These are phyloP conservation scores for Sparus aurata DNA, from an alignment of 2,797 vertebrate genomes.

Conservation along the genomic window DNA sequence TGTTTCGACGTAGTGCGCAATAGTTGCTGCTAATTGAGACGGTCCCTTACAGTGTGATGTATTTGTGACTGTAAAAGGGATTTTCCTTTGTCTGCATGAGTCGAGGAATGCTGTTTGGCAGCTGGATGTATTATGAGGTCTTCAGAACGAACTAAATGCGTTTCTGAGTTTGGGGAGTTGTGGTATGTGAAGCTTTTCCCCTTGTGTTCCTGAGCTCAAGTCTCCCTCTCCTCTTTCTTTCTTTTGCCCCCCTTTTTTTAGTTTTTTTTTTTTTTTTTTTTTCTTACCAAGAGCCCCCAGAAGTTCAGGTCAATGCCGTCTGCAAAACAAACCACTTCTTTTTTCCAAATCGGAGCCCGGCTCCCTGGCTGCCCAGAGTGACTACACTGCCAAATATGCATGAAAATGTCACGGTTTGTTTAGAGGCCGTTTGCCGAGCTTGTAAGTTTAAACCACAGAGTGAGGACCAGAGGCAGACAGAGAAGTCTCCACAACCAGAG, in stretches of 20 bases:
- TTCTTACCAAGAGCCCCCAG: conserved; percentile 43
- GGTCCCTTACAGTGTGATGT: conserved; percentile 20
- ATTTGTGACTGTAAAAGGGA: conserved; percentile 60
- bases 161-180: conserved; percentile 77
- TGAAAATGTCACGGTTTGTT: conserved; percentile 81
- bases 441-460: conserved; percentile 61
- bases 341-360: conserved; percentile 30
- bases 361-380: conserved; percentile 58
- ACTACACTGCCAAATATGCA: conserved; percentile 77
- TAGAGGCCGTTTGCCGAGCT: conserved; percentile 65
- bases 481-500: conserved; percentile 42
- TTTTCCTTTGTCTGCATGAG: conserved; percentile 71
- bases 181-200: conserved; percentile 71
- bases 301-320: conserved; percentile 59
- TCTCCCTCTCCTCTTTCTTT: conserved; percentile 24
- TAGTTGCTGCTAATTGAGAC: conserved; percentile 33
- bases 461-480: conserved; percentile 41
- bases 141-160: conserved; percentile 69
- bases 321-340: conserved; percentile 65
- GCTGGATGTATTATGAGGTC: conserved; percentile 68
- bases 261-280: conserved; percentile 22
- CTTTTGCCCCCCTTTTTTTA: not conserved
- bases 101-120: conserved; percentile 78
- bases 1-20: conserved; percentile 29
- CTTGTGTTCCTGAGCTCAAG: conserved; percentile 33